phyloP scores from a whole-genome alignment of 2,113 vertebrate genomes.

The Carlito syrichta region DNA sequence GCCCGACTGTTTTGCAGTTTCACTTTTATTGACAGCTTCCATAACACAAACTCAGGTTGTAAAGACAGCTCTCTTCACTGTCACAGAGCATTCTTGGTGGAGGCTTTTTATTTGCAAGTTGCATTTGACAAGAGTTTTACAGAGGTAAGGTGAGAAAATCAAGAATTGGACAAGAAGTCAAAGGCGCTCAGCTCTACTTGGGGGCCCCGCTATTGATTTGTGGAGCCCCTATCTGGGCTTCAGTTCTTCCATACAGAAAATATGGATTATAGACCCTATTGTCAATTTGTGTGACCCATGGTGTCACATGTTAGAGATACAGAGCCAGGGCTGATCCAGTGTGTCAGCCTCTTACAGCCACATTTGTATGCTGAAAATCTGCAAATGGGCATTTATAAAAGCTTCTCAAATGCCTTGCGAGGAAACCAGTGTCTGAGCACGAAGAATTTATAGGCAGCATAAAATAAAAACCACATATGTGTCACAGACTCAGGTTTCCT shows the following conservation, averaged over 20 bases:
- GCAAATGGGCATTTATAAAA: background rate
- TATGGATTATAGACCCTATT: background rate
- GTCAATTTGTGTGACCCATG: background rate
- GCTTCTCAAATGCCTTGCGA: background rate
- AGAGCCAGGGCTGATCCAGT: background rate
- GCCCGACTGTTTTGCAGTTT: background rate
- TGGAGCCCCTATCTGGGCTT: background rate
- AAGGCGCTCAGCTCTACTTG: background rate
- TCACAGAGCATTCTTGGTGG: background rate
- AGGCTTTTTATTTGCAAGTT: background rate
- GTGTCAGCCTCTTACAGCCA: background rate
- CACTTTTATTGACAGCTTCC: slow-evolving; percentile 10
- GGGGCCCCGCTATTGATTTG: background rate
- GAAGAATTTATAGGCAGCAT: background rate
- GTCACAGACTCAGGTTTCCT: background rate
- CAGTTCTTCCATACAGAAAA: background rate
- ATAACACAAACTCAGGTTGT: background rate
- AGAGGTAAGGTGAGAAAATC: background rate
- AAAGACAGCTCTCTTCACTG: slow-evolving; percentile 17
- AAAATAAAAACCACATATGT: background rate
- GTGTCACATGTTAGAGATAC: background rate
- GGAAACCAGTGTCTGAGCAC: background rate
- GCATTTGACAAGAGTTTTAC: background rate
- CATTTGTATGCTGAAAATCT: background rate
- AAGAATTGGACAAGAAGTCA: background rate